Base-by-base conservation (phyloP, 2,113 vertebrate genomes). In the Seriola quinqueradiata region DNA sequence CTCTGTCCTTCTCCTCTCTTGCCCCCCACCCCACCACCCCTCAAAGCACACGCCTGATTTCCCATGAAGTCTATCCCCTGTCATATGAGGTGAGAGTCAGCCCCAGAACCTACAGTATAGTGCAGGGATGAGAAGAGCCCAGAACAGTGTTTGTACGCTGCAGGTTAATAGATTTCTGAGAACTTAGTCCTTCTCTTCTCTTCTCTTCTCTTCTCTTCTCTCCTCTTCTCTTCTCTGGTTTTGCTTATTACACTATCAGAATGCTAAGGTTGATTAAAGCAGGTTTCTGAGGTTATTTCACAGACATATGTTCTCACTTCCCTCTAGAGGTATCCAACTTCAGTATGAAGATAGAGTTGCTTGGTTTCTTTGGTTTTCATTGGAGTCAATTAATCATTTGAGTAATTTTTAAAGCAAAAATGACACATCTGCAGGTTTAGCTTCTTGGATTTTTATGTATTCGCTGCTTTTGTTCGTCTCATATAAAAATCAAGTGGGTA, bases 21-120 rank as follows among this genome's bases (percentile, higher is more conserved):
- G 7, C 16, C 13, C 4, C 3, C 34, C 34, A 44, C 11, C 42
- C 42, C 42, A n/a, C 23, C 38, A 34, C 34, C 54, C 40, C 38
- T 42, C 17, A 10, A 11, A 79, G 55, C 66, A 42, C 38, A 64
- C 6, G 12, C 16, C 74, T 59, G 46, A 81, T 68, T 74, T 32
- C 50, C 75, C 58, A 52, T 58, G 14, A 86, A 65, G 19, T 59
- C 40, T 64, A 58, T 58, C 72, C 23, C 12, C 40, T 66, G 64
- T 81, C 78, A 77, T 42, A 34, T 32, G 65, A 57, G 32, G 34
- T 44, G 34, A 59, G 8, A 66, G 28, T 79, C 34, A 64, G 34
- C 50, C 44, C 23, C 17, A 71, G 23, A 86, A 58, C 23, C 59
- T 36, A 7, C 58, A 23, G 13, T 28, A 4, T 63, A 21, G 13